phyloP scores from a whole-genome alignment of 2,797 vertebrate species.

The Petrocephalus sullivani region DNA sequence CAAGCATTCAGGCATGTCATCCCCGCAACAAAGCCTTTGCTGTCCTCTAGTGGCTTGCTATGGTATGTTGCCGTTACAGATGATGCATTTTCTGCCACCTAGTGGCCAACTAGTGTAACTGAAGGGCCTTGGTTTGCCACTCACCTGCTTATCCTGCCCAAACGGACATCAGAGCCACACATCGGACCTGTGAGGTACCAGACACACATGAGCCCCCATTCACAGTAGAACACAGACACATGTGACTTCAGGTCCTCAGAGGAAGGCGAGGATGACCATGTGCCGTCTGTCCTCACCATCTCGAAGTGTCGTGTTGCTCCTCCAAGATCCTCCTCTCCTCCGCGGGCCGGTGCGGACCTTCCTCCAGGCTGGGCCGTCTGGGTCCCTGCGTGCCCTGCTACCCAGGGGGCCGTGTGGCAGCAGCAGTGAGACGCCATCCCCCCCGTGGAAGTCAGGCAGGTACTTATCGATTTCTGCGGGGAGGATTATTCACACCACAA shows the following conservation, averaged over 20 bases:
- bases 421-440: constrained; percentile 62
- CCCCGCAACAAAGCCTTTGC: neutral
- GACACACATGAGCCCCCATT: neutral
- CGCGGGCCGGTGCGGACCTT: constrained; percentile 69
- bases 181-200: constrained; percentile 10
- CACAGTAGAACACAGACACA: neutral
- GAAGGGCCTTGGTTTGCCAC: neutral
- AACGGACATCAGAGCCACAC: constrained; percentile 15
- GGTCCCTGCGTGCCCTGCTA: constrained; percentile 55
- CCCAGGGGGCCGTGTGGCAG: constrained; percentile 58
- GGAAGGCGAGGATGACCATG: neutral
- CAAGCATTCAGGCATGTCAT: neutral
- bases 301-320: constrained; percentile 38
- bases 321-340: constrained; percentile 66
- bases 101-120: neutral
- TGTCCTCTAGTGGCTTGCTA: neutral
- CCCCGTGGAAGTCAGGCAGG: constrained; percentile 65
- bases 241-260: neutral
- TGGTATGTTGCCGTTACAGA: neutral
- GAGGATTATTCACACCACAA: neutral
- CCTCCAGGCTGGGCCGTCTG: constrained; percentile 64
- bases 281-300: constrained; percentile 27
- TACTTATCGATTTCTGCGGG: constrained; percentile 63
- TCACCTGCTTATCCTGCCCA: neutral
- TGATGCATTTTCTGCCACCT: neutral